Conservation (phyloP, 2,888 invertebrate species). For the Drepanosiphum platanoidis region DNA sequence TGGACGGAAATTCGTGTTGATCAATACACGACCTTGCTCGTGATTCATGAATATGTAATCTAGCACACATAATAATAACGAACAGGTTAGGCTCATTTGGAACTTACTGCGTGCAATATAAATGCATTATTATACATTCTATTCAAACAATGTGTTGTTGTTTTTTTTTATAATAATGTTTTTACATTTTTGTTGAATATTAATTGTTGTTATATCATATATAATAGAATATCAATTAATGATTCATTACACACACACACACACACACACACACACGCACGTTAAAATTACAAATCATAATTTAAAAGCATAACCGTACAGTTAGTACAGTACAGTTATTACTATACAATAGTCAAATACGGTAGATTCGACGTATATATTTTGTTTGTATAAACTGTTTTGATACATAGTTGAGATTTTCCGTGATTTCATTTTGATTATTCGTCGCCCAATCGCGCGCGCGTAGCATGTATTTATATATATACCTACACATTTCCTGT, state of each 20-base stretch:
- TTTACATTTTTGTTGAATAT: background rate
- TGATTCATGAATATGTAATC: slow-evolving; percentile 6
- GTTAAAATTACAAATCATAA: background rate
- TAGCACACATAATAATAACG: background rate
- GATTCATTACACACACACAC: background rate
- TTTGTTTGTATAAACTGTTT: background rate
- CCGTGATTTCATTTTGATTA: background rate
- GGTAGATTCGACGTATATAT: background rate
- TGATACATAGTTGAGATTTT: background rate
- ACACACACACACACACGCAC: too few species aligned
- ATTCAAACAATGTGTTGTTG: background rate
- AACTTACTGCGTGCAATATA: background rate
- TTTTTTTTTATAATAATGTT: too few species aligned
- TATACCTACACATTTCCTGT: too few species aligned
- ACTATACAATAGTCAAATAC: background rate
- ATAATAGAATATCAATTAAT: background rate
- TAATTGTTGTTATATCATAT: background rate
- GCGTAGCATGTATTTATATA: too few species aligned
- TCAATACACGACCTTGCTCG: slow-evolving; percentile 14
- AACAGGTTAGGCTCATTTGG: background rate
- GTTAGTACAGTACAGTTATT: background rate
- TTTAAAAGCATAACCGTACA: background rate
- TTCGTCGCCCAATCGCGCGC: too few species aligned
- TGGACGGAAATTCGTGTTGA: background rate
- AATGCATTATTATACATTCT: background rate